These are phyloP conservation scores for Olivierus martensii DNA, from an alignment of 1,140 invertebrate species.

Conservation along the genomic window DNA sequence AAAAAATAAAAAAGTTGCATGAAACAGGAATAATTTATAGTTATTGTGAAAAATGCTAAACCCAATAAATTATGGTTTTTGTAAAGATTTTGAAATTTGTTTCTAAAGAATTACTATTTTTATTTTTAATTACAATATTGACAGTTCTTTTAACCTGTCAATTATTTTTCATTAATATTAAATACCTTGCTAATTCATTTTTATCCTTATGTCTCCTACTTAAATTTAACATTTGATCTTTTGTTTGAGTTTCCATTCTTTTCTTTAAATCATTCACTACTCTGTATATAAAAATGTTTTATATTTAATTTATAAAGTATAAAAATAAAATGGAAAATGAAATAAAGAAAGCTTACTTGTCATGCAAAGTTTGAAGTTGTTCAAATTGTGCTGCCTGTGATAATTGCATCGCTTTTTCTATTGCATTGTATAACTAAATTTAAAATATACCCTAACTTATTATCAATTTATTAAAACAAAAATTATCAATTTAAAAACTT, in stretches of 20 bases:
- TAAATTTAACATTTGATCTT: slow-evolving; percentile 70
- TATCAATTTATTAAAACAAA: too few relatives aligned
- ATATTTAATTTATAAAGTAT: background rate
- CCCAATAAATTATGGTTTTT: too few relatives aligned
- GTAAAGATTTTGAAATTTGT: too few relatives aligned
- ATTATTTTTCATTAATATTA: background rate
- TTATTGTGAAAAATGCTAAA: too few relatives aligned
- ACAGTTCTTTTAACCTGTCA: background rate
- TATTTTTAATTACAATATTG: background rate
- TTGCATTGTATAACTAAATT: slow-evolving; percentile 35
- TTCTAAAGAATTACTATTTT: too few relatives aligned
- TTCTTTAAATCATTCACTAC: slow-evolving; percentile 60
- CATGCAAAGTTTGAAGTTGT: slow-evolving; percentile 31
- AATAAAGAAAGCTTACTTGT: slow-evolving; percentile 21
- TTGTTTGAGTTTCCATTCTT: slow-evolving; percentile 58
- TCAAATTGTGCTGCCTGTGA: slow-evolving; percentile 69
- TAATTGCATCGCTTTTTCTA: slow-evolving; percentile 60
- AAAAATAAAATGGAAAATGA: background rate
- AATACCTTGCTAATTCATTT: slow-evolving; percentile 64
- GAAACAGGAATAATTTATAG: too few relatives aligned
- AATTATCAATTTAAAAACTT: background rate
- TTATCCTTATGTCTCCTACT: slow-evolving; percentile 69
- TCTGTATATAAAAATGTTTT: slow-evolving; percentile 5
- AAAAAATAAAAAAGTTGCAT: too few relatives aligned
- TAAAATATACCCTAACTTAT: background rate